Conservation (phyloP, 2,797 vertebrate species). For the Notolepis coatsorum region DNA sequence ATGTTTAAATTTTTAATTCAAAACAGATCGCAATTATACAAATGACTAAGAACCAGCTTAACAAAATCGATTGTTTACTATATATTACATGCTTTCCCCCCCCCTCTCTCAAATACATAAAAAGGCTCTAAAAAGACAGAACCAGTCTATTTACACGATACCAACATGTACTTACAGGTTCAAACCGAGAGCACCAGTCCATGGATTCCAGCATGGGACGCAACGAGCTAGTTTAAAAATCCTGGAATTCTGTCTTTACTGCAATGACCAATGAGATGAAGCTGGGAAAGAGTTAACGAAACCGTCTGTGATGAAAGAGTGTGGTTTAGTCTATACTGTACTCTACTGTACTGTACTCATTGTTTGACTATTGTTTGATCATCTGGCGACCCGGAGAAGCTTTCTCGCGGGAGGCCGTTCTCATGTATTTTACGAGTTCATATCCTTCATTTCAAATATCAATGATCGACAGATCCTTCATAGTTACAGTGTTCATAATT, state of each 20-base stretch:
- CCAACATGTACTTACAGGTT: constrained; percentile 82
- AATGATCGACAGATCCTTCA: constrained; percentile 65
- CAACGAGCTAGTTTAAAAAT: constrained; percentile 52
- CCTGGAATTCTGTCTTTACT: constrained; percentile 30
- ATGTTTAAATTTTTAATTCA: constrained; percentile 74
- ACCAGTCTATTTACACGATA: constrained; percentile 92
- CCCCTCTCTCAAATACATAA: constrained; percentile 80
- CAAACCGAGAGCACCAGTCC: constrained; percentile 84
- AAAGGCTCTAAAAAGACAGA: constrained; percentile 84
- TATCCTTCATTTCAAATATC: constrained; percentile 78
- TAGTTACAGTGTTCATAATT: constrained; percentile 47
- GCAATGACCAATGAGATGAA: constrained; percentile 37
- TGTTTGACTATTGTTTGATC: too few relatives aligned
- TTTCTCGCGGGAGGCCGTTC: constrained; percentile 40
- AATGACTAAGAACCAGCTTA: constrained; percentile 98
- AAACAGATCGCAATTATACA: constrained; percentile 88
- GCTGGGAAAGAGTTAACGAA: constrained; percentile 3
- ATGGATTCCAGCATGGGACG: constrained; percentile 85
- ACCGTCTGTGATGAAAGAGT: too few relatives aligned
- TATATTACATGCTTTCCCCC: constrained; percentile 99
- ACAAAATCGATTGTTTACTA: constrained; percentile 87
- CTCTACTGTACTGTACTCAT: too few relatives aligned
- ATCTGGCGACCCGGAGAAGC: constrained; percentile 29
- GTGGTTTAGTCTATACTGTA: too few relatives aligned
- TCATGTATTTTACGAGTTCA: constrained; percentile 48